These are phyloP conservation scores for Lycorma delicatula DNA, from an alignment of 1,140 invertebrate species.

Conservation along the genomic window DNA sequence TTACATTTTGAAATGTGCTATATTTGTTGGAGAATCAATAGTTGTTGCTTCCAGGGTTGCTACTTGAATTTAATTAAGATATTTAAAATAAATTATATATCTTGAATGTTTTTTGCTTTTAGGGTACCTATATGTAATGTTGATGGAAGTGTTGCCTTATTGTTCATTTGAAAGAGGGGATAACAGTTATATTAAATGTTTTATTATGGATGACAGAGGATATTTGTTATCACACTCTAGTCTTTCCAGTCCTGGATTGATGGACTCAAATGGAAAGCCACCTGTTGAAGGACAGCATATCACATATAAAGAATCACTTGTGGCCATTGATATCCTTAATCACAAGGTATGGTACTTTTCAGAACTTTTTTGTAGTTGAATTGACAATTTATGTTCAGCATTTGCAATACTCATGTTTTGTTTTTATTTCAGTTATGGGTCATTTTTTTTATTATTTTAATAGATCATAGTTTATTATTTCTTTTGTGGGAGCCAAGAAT, in stretches of 20 bases:
- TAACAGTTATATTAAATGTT: constrained; percentile 67
- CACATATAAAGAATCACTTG: constrained; percentile 73
- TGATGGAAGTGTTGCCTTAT: constrained; percentile 53
- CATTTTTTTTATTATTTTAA: no score
- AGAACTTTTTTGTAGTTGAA: not conserved
- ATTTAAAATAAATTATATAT: no score
- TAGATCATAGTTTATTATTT: no score
- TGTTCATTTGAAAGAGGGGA: constrained; percentile 38
- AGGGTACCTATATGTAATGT: constrained; percentile 69
- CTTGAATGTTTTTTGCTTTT: no score
- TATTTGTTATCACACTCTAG: constrained; percentile 82
- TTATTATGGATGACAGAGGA: constrained; percentile 83
- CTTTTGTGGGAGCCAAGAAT: no score
- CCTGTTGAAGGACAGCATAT: constrained; percentile 68
- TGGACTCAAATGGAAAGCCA: constrained; percentile 30
- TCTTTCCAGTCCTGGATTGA: constrained; percentile 41
- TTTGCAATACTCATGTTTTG: no score
- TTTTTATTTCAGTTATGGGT: no score
- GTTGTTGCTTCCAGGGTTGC: no score
- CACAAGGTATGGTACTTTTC: constrained; percentile 44
- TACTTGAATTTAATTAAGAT: no score
- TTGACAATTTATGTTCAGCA: no score
- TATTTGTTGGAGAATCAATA: no score
- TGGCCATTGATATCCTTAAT: constrained; percentile 82
- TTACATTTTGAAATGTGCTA: no score